Percentiles rank a stretch among this genome's conserved stretches.
These are phyloP conservation scores for Bombyx mori DNA, from an alignment of 1,140 invertebrate genomes.

Conservation along the genomic window ASM3026992v2 NC_085128.1:8701001-8701500, in stretches of 20 bases:
- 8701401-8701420: too few species aligned
- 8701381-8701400: neutral
- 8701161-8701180: neutral
- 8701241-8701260: constrained; percentile 67
- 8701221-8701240: constrained; percentile 78
- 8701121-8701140: constrained; percentile 75
- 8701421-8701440: too few species aligned
- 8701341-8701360: constrained; percentile 72
- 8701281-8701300: too few species aligned
- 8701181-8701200: too few species aligned
- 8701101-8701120: constrained; percentile 56
- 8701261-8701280: neutral
- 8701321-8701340: constrained; percentile 74
- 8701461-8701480: constrained; percentile 57
- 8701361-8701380: neutral
- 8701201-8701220: too few species aligned
- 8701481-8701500: neutral
- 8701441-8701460: constrained; percentile 77
- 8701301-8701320: too few species aligned
- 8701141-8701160: constrained; percentile 28
- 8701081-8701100: too few species aligned
- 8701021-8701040: constrained; percentile 64
- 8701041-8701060: neutral
- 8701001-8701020: constrained; percentile 81
- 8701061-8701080: neutral